These are phyloP conservation scores for Limonius californicus DNA, from an alignment of 1,140 invertebrate species.

Conservation along the genomic window DNA sequence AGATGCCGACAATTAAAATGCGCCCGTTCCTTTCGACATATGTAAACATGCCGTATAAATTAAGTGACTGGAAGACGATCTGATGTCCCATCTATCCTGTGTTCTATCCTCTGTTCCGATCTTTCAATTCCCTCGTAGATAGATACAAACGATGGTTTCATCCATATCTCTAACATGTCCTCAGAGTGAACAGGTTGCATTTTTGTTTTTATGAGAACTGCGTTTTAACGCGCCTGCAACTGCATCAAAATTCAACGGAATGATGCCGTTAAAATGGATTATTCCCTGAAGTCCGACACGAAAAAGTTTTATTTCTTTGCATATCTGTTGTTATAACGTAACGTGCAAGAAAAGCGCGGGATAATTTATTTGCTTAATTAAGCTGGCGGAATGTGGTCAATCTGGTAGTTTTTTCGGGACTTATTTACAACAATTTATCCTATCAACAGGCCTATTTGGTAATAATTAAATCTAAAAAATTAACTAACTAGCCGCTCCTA, in stretches of 20 bases:
- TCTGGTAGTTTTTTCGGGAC: no score
- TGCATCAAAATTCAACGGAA: neutral
- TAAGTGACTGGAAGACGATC: constrained; percentile 28
- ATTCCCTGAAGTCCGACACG: no score
- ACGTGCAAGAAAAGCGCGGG: no score
- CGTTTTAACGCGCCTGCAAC: neutral
- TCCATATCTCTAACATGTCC: neutral
- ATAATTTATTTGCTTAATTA: no score
- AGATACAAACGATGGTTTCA: constrained; percentile 3
- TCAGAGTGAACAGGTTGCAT: neutral
- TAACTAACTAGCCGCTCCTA: no score
- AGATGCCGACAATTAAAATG: constrained; percentile 31
- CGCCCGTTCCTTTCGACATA: constrained; percentile 29
- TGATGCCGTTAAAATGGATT: neutral
- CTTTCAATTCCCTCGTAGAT: constrained; percentile 4
- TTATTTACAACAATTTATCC: no score
- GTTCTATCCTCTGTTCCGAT: constrained; percentile 10
- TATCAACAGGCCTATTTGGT: no score
- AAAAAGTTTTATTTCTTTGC: no score
- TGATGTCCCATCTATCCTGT: constrained; percentile 20
- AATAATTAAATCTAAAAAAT: no score
- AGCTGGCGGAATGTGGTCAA: no score
- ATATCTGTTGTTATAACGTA: no score
- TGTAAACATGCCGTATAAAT: constrained; percentile 33
- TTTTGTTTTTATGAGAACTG: neutral